phyloP scores from a whole-genome alignment of 2,113 vertebrate genomes.

The Mastomys coucha region DNA sequence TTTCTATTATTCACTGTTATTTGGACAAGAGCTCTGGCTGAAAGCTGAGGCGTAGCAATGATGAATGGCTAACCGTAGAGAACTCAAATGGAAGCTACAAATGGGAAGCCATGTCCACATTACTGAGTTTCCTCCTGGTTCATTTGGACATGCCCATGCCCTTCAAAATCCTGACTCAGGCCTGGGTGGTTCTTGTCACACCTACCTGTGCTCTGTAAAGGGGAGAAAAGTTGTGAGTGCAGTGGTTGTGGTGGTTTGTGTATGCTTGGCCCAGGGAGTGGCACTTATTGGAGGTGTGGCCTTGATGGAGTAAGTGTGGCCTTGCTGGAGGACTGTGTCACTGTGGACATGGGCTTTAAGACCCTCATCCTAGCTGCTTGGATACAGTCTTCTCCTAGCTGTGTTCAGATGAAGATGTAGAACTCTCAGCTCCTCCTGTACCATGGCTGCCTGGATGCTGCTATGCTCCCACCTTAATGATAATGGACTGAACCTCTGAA shows the following conservation, averaged over 20 bases:
- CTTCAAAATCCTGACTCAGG: not conserved
- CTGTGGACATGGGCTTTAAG: too few relatives aligned
- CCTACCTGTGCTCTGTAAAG: not conserved
- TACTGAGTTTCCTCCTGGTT: not conserved
- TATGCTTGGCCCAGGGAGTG: too few relatives aligned
- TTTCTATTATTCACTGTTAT: not conserved
- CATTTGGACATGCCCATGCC: not conserved
- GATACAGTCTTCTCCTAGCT: too few relatives aligned
- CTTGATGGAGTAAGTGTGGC: too few relatives aligned
- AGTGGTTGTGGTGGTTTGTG: not conserved
- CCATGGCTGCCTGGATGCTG: too few relatives aligned
- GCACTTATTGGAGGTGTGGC: too few relatives aligned
- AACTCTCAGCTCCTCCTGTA: too few relatives aligned
- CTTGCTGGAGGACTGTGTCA: too few relatives aligned
- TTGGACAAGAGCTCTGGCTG: not conserved
- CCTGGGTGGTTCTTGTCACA: accelerated
- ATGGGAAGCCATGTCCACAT: not conserved
- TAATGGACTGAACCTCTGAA: too few relatives aligned
- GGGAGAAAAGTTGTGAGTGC: slow-evolving; percentile 38
- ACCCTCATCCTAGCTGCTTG: too few relatives aligned
- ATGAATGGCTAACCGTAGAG: not conserved
- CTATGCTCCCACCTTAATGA: too few relatives aligned
- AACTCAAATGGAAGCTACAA: not conserved
- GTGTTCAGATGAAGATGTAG: too few relatives aligned
- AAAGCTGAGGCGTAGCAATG: slow-evolving; percentile 39